Conservation (phyloP, 2,113 vertebrate species). For the Menidia beryllina region DNA sequence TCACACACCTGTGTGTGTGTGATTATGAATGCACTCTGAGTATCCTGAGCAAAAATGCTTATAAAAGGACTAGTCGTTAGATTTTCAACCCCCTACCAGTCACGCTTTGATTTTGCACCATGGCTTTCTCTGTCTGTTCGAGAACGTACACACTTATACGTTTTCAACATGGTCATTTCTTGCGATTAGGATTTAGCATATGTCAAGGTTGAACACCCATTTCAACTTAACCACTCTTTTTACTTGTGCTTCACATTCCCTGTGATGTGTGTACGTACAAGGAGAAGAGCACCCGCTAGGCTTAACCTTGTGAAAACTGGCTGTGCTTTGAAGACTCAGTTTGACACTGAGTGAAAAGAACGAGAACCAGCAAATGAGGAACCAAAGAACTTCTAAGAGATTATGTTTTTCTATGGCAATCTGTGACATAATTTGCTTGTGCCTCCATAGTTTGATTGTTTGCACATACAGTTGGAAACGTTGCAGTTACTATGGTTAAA, state of each 20-base stretch:
- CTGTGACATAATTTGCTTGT: too few species aligned
- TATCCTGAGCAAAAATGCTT: constrained; percentile 27
- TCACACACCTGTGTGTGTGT: constrained; percentile 5
- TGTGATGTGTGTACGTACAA: constrained; percentile 40
- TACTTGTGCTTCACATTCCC: constrained; percentile 9
- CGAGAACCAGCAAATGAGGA: constrained; percentile 22
- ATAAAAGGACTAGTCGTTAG: constrained; percentile 35
- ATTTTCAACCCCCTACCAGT: constrained; percentile 37
- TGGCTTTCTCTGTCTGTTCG: constrained; percentile 28
- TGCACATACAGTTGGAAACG: background rate
- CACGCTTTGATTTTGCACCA: constrained; percentile 42
- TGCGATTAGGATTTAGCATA: constrained; percentile 38
- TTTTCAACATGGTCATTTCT: constrained; percentile 30
- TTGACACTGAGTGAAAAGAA: constrained; percentile 28
- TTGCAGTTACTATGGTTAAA: background rate
- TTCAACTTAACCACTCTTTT: constrained; percentile 30
- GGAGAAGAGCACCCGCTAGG: constrained; percentile 30
- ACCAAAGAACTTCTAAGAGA: constrained; percentile 20
- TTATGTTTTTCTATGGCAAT: constrained; percentile 4
- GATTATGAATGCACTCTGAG: constrained; percentile 27
- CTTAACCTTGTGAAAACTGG: constrained; percentile 62
- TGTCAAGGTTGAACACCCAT: constrained; percentile 38
- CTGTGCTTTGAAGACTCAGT: constrained; percentile 22
- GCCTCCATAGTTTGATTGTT: background rate
- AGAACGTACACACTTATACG: constrained; percentile 19